These are phyloP conservation scores for Aspidiotus rigidus DNA, from an alignment of 2,888 invertebrate genomes.

Conservation along the genomic window DNA sequence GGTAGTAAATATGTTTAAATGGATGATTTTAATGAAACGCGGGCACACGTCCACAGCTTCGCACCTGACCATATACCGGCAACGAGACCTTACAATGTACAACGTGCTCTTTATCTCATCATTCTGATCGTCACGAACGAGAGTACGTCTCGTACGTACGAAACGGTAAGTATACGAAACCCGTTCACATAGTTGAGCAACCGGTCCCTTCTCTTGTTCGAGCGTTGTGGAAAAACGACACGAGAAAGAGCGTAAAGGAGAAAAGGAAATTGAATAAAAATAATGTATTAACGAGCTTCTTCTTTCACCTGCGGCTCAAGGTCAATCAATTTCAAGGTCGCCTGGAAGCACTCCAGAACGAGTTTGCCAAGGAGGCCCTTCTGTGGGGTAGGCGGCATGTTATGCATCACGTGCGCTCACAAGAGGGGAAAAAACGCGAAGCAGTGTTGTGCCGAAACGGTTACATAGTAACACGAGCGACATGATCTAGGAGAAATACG, in stretches of 20 bases:
- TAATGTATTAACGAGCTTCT: slow-evolving; percentile 21
- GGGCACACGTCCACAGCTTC: too few relatives aligned
- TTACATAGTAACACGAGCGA: slow-evolving; percentile 5
- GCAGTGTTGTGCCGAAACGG: neutral
- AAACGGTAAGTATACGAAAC: slow-evolving; percentile 10
- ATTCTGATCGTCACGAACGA: too few relatives aligned
- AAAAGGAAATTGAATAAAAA: slow-evolving; percentile 17
- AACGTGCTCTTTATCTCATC: too few relatives aligned
- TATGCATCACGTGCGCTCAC: neutral
- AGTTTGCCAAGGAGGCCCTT: slow-evolving; percentile 20
- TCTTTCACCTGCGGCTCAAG: slow-evolving; percentile 32
- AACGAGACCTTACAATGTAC: too few relatives aligned
- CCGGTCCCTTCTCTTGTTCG: slow-evolving; percentile 4
- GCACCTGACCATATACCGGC: too few relatives aligned
- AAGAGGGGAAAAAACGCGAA: slow-evolving; percentile 9
- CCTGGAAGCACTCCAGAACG: slow-evolving; percentile 31
- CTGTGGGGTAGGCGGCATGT: slow-evolving; percentile 14
- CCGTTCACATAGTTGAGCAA: slow-evolving; percentile 6
- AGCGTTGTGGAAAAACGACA: neutral
- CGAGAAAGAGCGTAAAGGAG: slow-evolving; percentile 10
- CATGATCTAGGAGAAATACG: neutral
- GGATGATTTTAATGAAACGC: too few relatives aligned
- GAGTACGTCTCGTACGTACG: neutral
- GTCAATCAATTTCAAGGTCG: slow-evolving; percentile 29
- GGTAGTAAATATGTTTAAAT: too few relatives aligned